These are phyloP conservation scores for Scartelaos histophorus DNA, from an alignment of 2,113 vertebrate genomes.

Conservation along the genomic window DNA sequence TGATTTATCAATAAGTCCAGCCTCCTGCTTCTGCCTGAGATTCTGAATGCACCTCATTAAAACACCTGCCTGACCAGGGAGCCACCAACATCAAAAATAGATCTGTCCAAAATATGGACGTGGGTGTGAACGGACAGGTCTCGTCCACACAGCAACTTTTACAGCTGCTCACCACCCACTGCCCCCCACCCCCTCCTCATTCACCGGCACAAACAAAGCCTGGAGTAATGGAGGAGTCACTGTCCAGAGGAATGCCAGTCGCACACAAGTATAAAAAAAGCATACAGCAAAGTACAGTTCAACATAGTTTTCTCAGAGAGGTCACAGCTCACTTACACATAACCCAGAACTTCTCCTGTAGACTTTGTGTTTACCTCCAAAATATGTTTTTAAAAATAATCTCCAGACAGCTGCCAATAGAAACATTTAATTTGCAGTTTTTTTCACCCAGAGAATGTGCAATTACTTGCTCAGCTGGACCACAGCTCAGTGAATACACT, in stretches of 20 bases:
- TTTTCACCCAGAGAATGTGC: slow-evolving; percentile 50
- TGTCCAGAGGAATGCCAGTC: slow-evolving; percentile 24
- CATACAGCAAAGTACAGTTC: no score
- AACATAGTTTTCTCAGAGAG: not conserved
- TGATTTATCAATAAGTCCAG: slow-evolving; percentile 82
- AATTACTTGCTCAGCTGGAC: slow-evolving; percentile 68
- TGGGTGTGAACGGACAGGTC: slow-evolving; percentile 31
- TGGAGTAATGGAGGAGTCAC: slow-evolving; percentile 42
- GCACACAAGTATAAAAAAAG: no score
- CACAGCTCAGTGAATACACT: slow-evolving; percentile 55
- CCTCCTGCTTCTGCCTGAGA: slow-evolving; percentile 65
- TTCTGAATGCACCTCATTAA: slow-evolving; percentile 70
- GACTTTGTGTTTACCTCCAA: slow-evolving; percentile 27
- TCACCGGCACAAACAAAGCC: slow-evolving; percentile 42
- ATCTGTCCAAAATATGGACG: slow-evolving; percentile 66
- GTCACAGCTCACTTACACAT: slow-evolving; percentile 21
- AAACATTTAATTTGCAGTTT: slow-evolving; percentile 48
- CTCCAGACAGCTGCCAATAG: slow-evolving; percentile 40
- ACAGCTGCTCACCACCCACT: slow-evolving; percentile 44
- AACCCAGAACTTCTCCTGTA: slow-evolving; percentile 3
- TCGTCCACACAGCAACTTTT: slow-evolving; percentile 45
- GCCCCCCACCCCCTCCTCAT: not conserved
- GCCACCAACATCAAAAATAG: slow-evolving; percentile 77
- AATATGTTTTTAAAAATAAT: slow-evolving; percentile 38
- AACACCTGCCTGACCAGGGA: slow-evolving; percentile 69